Base-by-base conservation (phyloP, 2,113 vertebrate genomes). In the Hemichromis elongatus region DNA sequence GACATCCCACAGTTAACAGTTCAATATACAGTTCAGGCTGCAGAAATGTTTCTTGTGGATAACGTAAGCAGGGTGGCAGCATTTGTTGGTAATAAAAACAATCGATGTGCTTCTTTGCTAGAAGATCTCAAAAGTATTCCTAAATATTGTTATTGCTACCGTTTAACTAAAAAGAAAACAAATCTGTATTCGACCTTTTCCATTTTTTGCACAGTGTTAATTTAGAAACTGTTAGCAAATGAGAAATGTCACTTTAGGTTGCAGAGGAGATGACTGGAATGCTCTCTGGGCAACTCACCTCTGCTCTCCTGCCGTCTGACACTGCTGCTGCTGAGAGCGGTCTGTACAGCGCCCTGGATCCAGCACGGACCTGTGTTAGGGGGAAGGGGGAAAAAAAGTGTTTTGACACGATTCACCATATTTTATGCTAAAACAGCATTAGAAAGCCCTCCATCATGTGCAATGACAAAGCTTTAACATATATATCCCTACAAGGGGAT, bases 271-370 rank as follows among this genome's bases (percentile, higher is more conserved):
- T 7, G 42, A 50, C 19, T 19, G 18, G 26, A n/a, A 18, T 50
- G 18, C 45, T 12, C 70, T 35, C 33, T 1, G 1, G 18, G 24
- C 14, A 6, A 86, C 94, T 94, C 96, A 99, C 98, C 97, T 99
- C 97, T 96, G 95, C 96, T 96, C 96, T 97, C 96, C 96, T 96
- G 88, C 94, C 93, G 90, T 98, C 98, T 92, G 97, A 97, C 92
- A 98, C 95, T 89, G 98, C 95, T 88, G 97, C 96, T 70, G 97
- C 97, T 75, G 98, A 98, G 92, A 99, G 95, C 81, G 98, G 99
- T 97, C 98, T 98, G 96, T 95, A 98, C 66, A 97, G 95, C 86
- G 94, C 88, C 95, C 97, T 97, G 87, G 98, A 98, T 95, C 98
- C 98, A 95, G 95, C 96, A 95, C 98, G 98, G 96, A 99, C 96